Conservation (phyloP, 1,140 invertebrate species). For the Gonioctena quinquepunctata region DNA sequence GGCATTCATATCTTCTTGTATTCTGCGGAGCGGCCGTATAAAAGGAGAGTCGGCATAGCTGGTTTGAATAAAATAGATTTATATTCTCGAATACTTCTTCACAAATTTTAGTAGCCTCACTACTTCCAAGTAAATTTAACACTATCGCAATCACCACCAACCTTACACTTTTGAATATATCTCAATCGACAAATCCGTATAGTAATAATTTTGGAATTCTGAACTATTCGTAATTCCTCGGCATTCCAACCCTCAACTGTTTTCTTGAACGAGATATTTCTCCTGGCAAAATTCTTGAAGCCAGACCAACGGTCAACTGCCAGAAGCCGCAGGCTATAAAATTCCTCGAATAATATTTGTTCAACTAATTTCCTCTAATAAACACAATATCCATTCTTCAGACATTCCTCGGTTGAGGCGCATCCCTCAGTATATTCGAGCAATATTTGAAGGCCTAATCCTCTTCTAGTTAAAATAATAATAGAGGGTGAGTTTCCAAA, state of each 20-base stretch:
- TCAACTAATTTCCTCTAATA: not conserved
- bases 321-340: not conserved
- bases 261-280: not conserved
- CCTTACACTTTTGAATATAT: too few species aligned
- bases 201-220: too few species aligned
- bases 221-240: too few species aligned
- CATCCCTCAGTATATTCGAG: not conserved
- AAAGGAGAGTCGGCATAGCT: too few species aligned
- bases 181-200: too few species aligned
- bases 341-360: not conserved
- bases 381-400: not conserved
- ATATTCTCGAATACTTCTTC: too few species aligned
- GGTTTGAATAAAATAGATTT: too few species aligned
- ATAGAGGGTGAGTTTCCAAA: slow-evolving; percentile 1
- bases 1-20: too few species aligned
- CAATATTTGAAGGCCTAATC: not conserved
- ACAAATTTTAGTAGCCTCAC: too few species aligned
- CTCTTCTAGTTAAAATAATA: not conserved
- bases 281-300: not conserved
- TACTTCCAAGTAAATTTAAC: too few species aligned
- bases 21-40: too few species aligned
- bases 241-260: not conserved
- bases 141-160: too few species aligned
- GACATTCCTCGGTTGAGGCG: not conserved
- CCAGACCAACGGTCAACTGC: not conserved